phyloP scores from a whole-genome alignment of 2,888 invertebrate species.

The Caenorhabditis sp. region DNA sequence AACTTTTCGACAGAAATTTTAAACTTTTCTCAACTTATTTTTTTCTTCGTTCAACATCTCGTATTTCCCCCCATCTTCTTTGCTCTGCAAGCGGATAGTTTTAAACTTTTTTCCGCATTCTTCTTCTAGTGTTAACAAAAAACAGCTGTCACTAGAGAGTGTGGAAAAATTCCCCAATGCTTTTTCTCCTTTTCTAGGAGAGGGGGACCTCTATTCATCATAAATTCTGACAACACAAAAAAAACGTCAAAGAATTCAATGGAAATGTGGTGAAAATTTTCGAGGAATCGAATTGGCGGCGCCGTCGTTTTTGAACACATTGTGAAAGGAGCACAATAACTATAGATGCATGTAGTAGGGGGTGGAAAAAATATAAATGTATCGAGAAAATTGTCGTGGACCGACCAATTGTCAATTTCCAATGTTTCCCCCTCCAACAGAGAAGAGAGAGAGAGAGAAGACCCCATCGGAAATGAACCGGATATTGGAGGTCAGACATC shows the following conservation, averaged over 20 bases:
- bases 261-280: slow-evolving; percentile 1
- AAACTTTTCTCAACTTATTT: not conserved
- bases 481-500: slow-evolving; percentile 59
- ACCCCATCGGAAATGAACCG: slow-evolving; percentile 40
- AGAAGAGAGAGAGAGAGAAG: no score
- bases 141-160: not conserved
- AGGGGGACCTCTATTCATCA: not conserved
- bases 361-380: slow-evolving; percentile 2
- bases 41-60: no score
- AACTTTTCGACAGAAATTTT: slow-evolving; percentile 2
- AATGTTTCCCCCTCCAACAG: slow-evolving; percentile 32
- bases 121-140: not conserved
- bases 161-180: not conserved
- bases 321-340: not conserved
- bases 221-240: slow-evolving; percentile 6
- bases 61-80: not conserved
- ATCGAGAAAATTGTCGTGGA: not conserved
- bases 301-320: not conserved
- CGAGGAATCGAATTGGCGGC: not conserved
- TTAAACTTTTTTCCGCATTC: not conserved
- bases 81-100: slow-evolving; percentile 17
- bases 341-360: no score
- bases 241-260: slow-evolving; percentile 26
- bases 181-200: not conserved
- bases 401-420: slow-evolving; percentile 48